A percentile compares a stretch with the other conserved stretches of the same genome.
These are phyloP conservation scores for Imbricaverruca yamaguchii DNA, from an alignment of 2,888 invertebrate species.

Conservation along the genomic window DNA sequence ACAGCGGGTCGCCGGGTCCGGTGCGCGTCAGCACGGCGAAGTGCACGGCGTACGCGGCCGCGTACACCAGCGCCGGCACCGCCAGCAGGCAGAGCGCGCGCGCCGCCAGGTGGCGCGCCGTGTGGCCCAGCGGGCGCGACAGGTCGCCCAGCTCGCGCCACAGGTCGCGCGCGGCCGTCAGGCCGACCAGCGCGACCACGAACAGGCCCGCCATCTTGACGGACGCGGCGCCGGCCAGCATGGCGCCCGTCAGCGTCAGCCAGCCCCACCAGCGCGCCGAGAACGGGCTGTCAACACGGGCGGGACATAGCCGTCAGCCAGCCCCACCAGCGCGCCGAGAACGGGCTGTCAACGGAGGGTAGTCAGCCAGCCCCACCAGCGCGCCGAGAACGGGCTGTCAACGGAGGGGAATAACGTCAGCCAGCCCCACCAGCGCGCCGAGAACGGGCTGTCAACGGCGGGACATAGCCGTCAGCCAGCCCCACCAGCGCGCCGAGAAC, in stretches of 20 bases:
- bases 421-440: constrained; percentile 71
- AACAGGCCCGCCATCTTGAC: constrained; percentile 96
- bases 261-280: constrained; percentile 69
- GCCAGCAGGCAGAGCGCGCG: constrained; percentile 72
- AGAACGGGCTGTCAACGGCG: constrained; percentile 53
- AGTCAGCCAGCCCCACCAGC: constrained; percentile 77
- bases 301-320: constrained; percentile 62
- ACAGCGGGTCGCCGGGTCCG: constrained; percentile 92
- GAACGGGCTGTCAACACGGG: constrained; percentile 51
- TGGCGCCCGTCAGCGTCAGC: constrained; percentile 71
- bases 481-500: constrained; percentile 67
- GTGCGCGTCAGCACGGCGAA: constrained; percentile 67
- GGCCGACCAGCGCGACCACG: constrained; percentile 75
- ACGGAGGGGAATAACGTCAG: constrained; percentile 47
- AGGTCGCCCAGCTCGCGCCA: too few relatives aligned
- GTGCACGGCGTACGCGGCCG: constrained; percentile 83
- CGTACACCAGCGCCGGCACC: constrained; percentile 73
- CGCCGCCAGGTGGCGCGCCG: constrained; percentile 70
- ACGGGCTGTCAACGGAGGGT: constrained; percentile 48
- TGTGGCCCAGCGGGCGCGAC: constrained; percentile 42
- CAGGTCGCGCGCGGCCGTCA: constrained; percentile 55
- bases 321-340: constrained; percentile 64
- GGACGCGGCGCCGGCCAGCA: constrained; percentile 80
- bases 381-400: constrained; percentile 54
- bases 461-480: constrained; percentile 63